phyloP scores from a whole-genome alignment of 2,113 vertebrate species.

The Naja naja region DNA sequence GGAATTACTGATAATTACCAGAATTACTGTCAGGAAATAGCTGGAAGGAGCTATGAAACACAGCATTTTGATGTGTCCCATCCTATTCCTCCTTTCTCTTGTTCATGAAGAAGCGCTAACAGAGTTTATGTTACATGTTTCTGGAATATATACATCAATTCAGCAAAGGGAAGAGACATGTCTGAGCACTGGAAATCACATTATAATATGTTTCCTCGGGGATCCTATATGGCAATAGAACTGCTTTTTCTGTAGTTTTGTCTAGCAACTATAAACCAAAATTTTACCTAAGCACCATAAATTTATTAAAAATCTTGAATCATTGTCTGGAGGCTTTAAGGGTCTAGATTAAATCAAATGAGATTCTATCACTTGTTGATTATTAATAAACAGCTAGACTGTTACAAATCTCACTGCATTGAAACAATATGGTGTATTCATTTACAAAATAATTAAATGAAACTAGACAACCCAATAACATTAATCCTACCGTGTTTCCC shows the following conservation, averaged over 20 bases:
- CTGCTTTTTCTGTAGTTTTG: neutral
- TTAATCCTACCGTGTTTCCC: too few species aligned
- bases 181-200: neutral
- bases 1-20: neutral
- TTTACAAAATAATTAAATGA: neutral
- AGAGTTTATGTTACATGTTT: neutral
- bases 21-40: neutral
- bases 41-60: neutral
- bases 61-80: neutral
- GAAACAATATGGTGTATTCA: neutral
- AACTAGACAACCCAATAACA: neutral
- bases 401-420: neutral
- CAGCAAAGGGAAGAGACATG: neutral
- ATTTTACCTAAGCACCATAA: neutral
- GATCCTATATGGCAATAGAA: neutral
- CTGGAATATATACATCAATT: neutral
- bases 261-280: neutral
- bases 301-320: neutral
- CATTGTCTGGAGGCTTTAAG: neutral
- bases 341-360: neutral
- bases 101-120: neutral
- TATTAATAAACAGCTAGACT: neutral
- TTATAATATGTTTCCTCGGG: neutral
- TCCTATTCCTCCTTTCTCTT: neutral
- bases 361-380: neutral